Base-by-base conservation (phyloP, 1,140 invertebrate species). In the Drosophila persimilis region DNA sequence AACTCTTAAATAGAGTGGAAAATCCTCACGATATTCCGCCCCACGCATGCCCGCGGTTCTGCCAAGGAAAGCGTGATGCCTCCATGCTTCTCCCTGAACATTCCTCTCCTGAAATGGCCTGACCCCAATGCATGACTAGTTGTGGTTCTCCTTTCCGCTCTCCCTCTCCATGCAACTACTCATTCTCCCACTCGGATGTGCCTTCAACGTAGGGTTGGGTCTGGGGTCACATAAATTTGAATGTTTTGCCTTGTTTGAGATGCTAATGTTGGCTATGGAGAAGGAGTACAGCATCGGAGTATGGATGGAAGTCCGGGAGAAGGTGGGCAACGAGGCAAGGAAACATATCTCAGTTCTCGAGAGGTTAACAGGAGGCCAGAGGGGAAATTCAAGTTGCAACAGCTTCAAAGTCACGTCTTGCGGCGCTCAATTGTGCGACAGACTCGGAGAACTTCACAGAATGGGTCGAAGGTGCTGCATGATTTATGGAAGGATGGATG, bases 241-340 rank as follows among this genome's bases (percentile, higher is more conserved):
- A 71, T 79, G 70, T 78, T 79, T 69, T 51, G 46, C 69, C 47
- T 56, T 63, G 55, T 80, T 80, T 80, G 72, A 80, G 73, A 80
- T 80, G 77, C 61, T 80, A 80, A 80, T 80, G 77, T 60, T 31
- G 54, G 29, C 31, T 11, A 26, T 4, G 3, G 9, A 9, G 31
- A 20, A 9, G 9, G 31, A 35, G 31, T 35, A 3, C 8, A 0
- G 24, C 2, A 24, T 24, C 1, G 24, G 8, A 31, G 31, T 26
- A 26, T 5, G 4, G 31, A 31, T 31, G 29, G 24, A 20, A 20
- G 20, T 20, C 1, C 20, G 20, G 20, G 20, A n/a, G n/a, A n/a
- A 17, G 13, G n/a, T 5, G 26, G 13, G n/a, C 9, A 8, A 11
- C 24, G 8, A 46, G 8, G 31, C 31, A 11, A 48, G 57, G 56